Base-by-base conservation (phyloP, 37 sponge, comb jelly and placozoan species). In the Oscarella lobularis region DNA sequence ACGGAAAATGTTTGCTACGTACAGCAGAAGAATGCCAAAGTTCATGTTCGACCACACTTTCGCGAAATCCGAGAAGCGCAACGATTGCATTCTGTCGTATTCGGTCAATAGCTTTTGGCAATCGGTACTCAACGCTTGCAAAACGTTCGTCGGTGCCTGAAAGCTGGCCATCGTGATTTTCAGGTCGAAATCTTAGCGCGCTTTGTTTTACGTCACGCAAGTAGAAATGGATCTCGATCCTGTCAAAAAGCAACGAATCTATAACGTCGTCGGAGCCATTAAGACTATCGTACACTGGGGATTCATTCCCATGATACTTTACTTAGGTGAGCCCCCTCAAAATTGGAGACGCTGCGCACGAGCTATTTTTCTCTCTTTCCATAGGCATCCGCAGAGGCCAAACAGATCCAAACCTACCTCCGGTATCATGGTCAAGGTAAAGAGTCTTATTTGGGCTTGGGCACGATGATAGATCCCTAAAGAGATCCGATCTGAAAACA, bases 401-500 rank as follows among this genome's bases (percentile, higher is more conserved):
- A 48, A 48, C 60, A 27, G 60, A 48, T 48, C 60, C 60, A 48
- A 48, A 48, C 20, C 60, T 48, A 48, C 60, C 60, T 48, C 60
- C 60, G 20, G 9, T 48, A 27, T 9, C 9, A 27, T 48, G 60
- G 60, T 48, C 60, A 9, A 48, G 20, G 60, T 70, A 70, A n/a
- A n/a, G n/a, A n/a, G n/a, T n/a, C n/a, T n/a, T n/a, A n/a, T n/a
- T n/a, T n/a, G n/a, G n/a, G n/a, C n/a, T n/a, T n/a, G n/a, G n/a
- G n/a, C n/a, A n/a, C n/a, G n/a, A n/a, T n/a, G n/a, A n/a, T n/a
- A n/a, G n/a, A n/a, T n/a, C n/a, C n/a, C n/a, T n/a, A n/a, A n/a
- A n/a, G n/a, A n/a, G n/a, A n/a, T n/a, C n/a, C n/a, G n/a, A n/a
- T n/a, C n/a, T n/a, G n/a, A n/a, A n/a, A n/a, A n/a, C n/a, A n/a